Evolutionary conservation across 2,888 invertebrate genomes (phyloP), one percentile per base, ranked within the genome.

Genomic region (Drosophila kokeensis): DNA sequence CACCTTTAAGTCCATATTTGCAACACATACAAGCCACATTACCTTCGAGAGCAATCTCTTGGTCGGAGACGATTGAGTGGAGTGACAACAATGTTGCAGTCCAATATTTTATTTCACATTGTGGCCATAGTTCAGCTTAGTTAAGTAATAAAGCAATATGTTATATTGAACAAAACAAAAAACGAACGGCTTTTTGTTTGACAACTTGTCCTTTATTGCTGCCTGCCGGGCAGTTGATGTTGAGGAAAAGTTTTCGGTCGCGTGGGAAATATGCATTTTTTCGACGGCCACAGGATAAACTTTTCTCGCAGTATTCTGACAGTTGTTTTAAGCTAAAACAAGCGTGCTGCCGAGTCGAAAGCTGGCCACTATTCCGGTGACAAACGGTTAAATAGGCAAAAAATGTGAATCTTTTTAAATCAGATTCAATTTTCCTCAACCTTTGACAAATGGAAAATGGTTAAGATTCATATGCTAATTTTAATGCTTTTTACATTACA

Each of bases 231-330:
- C 58, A 50, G 63, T 66, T 74, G 63, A 59, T 66, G 65, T 38
- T 77, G 53, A 18, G 7, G 18, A 62, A 84, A 83, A 57, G 59
- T 85, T 80, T 53, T 36, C 30, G 69, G 38, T 54, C 83, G 61
- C 83, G 66, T 65, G 77, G 86, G 62, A 88, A 85, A 79, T 74
- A 58, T 72, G 68, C 42, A 68, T 50, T 68, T 53, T 71, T 60
- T 63, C n/a, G 30, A 50, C 38, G 45, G 29, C 68, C 75, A 24
- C 59, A 60, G 57, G 3, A 27, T 32, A 62, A 76, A 74, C 50
- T 74, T 74, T 69, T 18, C 7, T 49, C 13, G 15, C 40, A 55
- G 29, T 13, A 40, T 40, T 58, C 34, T 40, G 57, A 18, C 59
- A 64, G 36, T 73, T 50, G 57, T 54, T 58, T 69, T 3, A 8